Conservation (phyloP, 2,888 invertebrate species). For the Mesoligia furuncula region DNA sequence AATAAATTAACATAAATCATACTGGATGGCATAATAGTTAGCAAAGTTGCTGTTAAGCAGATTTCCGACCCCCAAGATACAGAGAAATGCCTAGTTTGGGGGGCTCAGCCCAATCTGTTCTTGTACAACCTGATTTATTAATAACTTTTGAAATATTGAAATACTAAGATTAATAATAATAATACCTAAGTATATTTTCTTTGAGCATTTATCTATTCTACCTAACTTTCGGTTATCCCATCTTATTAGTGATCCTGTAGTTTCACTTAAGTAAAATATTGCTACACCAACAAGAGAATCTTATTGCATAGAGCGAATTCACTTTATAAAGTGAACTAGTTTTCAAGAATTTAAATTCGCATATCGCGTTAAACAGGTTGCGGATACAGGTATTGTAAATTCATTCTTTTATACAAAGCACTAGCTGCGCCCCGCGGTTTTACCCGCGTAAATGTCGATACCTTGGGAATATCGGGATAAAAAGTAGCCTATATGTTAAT, state of each 20-base stretch:
- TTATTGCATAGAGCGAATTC: not conserved
- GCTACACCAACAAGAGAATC: not conserved
- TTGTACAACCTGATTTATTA: no score
- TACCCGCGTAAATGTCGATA: no score
- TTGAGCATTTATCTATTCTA: not conserved
- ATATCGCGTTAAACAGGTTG: constrained; percentile 7
- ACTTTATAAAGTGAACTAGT: not conserved
- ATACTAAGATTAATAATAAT: no score
- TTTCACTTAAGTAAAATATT: not conserved
- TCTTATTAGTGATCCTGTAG: not conserved
- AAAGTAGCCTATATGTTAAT: no score
- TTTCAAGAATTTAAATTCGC: not conserved
- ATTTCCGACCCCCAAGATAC: no score
- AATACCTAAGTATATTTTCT: not conserved
- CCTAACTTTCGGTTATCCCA: not conserved
- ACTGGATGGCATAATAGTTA: not conserved
- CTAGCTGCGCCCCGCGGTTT: no score
- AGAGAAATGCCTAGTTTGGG: no score
- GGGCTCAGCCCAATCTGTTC: no score
- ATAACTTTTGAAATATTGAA: not conserved
- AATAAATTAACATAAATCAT: not conserved
- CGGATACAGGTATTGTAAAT: not conserved
- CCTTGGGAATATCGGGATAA: no score
- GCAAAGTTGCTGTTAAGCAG: no score
- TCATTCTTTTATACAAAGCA: constrained; percentile 3